Evolutionary conservation across 2,113 vertebrate genomes (phyloP), one percentile per base, ranked within the genome.

Genomic region (Ctenomys sociabilis): DNA sequence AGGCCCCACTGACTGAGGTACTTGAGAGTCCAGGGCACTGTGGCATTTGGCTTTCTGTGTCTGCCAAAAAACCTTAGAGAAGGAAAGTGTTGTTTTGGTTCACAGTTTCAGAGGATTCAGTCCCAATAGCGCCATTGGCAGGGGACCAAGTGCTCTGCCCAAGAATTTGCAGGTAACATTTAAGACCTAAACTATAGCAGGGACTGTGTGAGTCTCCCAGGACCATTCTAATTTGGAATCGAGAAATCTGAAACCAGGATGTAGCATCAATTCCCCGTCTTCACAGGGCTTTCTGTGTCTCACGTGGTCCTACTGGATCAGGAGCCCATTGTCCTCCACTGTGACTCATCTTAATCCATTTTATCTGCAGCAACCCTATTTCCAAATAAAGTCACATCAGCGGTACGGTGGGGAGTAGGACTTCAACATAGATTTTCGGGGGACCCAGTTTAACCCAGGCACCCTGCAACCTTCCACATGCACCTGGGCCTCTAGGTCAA

Each of bases 201-300:
- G 4, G 14, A 21, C 77, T 32, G 45, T 32, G 0, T n/a, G 19
- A 19, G 13, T 21, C 30, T 66, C 49, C 26, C 16, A 6, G n/a
- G 37, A 2, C 35, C 40, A 45, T 13, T 1, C 5, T 21, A 28
- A 28, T 70, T 72, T 37, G 35, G 87, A 85, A 61, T 9, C 8
- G 9, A 1, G 37, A 89, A 37, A 54, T 83, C 54, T 32, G 66
- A 66, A 61, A 28, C 45, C 7, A 0, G 1, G 30, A 17, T 40
- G 12, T 32, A 57, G 89, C 19, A 11, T 8, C 22, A 0, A 57
- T 3, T 0, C 16, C 40, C 22, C 24, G 5, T 40, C 54, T 45
- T 45, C 66, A 4, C 12, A 0, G 0, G 17, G 32, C 0, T 0
- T 30, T 35, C 13, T 9, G 30, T 45, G 52, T 16, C 81, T 82